Evolutionary conservation across 2,888 invertebrate species (phyloP).

Genomic region (Neoascia interrupta): DNA sequence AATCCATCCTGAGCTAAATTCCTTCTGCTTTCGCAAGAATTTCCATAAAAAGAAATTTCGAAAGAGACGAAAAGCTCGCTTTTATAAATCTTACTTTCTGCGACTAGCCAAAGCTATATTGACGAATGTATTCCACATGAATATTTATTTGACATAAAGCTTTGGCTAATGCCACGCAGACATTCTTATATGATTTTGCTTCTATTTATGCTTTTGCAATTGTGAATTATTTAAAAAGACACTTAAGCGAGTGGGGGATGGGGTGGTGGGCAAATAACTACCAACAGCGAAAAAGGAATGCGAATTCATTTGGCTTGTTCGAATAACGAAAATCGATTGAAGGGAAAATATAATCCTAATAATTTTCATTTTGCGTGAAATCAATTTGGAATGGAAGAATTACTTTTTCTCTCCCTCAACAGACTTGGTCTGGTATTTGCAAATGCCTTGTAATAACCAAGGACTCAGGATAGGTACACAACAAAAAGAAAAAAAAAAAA

Average conservation of each 20-base stretch:
- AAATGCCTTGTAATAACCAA: slow-evolving; percentile 64
- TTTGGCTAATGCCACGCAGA: no score
- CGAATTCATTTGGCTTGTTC: slow-evolving; percentile 42
- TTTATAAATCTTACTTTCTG: no score
- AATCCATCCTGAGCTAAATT: no score
- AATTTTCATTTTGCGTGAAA: slow-evolving; percentile 70
- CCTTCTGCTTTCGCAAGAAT: no score
- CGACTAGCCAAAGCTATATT: no score
- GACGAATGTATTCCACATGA: no score
- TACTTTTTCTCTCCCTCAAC: slow-evolving; percentile 24
- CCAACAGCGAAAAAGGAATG: neutral
- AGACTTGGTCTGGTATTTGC: slow-evolving; percentile 52
- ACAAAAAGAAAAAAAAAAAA: neutral
- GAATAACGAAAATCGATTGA: slow-evolving; percentile 59
- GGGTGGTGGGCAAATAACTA: slow-evolving; percentile 3
- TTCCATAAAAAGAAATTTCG: no score
- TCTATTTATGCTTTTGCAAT: slow-evolving; percentile 22
- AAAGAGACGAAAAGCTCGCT: no score
- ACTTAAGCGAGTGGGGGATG: slow-evolving; percentile 42
- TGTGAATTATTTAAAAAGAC: slow-evolving; percentile 62
- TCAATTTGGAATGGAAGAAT: slow-evolving; percentile 69
- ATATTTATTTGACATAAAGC: no score
- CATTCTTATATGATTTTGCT: no score
- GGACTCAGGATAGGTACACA: slow-evolving; percentile 9
- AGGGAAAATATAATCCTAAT: slow-evolving; percentile 68